Evolutionary conservation across 2,113 vertebrate genomes (phyloP).

Genomic region (Phalacrocorax carbo): DNA sequence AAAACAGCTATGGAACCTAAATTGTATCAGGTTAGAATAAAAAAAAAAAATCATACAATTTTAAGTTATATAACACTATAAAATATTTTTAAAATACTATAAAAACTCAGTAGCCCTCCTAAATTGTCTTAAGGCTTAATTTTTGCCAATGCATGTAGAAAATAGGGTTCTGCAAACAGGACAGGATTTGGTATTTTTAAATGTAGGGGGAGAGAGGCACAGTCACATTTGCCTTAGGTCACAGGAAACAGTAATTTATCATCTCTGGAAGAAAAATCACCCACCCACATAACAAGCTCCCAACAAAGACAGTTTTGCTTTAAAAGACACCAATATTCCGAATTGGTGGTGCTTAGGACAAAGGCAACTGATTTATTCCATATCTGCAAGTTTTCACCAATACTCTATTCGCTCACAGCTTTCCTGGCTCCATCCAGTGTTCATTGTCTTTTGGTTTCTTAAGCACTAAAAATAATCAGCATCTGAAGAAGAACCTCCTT

Average conservation of each 20-base stretch:
- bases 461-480: conserved; percentile 24
- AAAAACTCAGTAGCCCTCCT: background rate
- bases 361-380: background rate
- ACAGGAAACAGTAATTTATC: background rate
- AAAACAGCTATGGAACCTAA: background rate
- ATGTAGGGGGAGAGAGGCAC: background rate
- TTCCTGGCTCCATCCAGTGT: background rate
- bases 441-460: background rate
- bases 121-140: background rate
- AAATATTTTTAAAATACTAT: background rate
- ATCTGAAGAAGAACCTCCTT: conserved; percentile 36
- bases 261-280: background rate
- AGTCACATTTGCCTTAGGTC: background rate
- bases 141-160: background rate
- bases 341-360: background rate
- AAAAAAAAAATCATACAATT: background rate
- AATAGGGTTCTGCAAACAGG: background rate
- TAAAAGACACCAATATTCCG: background rate
- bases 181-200: background rate
- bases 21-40: background rate
- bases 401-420: background rate
- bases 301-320: background rate
- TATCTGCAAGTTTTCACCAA: background rate
- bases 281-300: background rate
- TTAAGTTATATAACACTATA: background rate